Conservation (phyloP, 2,888 invertebrate species). For the Drymonia ruficornis region DNA sequence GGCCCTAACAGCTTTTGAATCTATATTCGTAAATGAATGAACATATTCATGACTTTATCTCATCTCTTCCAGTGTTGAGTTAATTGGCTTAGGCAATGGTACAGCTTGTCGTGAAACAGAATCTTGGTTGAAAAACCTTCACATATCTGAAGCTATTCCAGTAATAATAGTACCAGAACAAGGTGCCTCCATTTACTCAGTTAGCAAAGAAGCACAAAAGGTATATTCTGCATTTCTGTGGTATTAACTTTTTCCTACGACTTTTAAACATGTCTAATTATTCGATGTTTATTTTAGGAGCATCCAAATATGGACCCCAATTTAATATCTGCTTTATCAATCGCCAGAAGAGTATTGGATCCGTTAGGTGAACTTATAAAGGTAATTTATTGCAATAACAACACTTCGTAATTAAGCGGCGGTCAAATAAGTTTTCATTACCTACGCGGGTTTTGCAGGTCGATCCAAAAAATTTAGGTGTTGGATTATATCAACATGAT, state of each 20-base stretch:
- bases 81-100: constrained; percentile 96
- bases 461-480: constrained; percentile 95
- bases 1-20: too few species aligned
- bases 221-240: constrained; percentile 43
- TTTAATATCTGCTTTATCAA: constrained; percentile 89
- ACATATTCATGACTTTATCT: too few species aligned
- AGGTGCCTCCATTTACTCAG: constrained; percentile 97
- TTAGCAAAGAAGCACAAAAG: constrained; percentile 92
- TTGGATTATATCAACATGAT: constrained; percentile 98
- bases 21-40: too few species aligned
- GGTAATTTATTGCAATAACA: constrained; percentile 44
- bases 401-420: too few species aligned
- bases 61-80: constrained; percentile 85
- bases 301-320: constrained; percentile 94
- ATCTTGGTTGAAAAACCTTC: constrained; percentile 86
- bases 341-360: constrained; percentile 95
- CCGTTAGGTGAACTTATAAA: constrained; percentile 96
- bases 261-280: neutral
- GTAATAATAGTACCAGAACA: constrained; percentile 95
- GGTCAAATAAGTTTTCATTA: constrained; percentile 19
- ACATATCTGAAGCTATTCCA: constrained; percentile 82
- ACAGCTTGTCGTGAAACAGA: constrained; percentile 96
- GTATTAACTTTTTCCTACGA: neutral
- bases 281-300: constrained; percentile 78
- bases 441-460: constrained; percentile 71